Evolutionary conservation across 2,113 vertebrate species (phyloP).

Genomic region (Bombycilla garrulus): DNA sequence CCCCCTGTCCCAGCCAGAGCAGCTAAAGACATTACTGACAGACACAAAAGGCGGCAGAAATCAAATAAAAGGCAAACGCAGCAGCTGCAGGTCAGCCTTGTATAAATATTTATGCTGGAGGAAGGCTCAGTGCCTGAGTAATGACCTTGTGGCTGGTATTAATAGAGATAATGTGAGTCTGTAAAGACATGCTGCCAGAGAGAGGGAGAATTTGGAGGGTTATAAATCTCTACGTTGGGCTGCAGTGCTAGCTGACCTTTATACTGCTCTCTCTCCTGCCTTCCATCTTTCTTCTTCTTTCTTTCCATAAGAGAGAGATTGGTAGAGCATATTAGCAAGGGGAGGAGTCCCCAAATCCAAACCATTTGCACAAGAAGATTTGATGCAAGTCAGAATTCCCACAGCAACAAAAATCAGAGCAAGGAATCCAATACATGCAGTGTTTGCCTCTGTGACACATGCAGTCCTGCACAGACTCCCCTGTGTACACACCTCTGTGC

Average conservation of each 20-base stretch:
- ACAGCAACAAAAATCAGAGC: neutral
- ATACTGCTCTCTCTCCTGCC: conserved; percentile 28
- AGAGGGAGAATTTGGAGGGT: conserved; percentile 38
- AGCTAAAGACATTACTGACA: conserved; percentile 77
- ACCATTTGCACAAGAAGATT: neutral
- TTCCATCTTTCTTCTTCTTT: conserved; percentile 26
- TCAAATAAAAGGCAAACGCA: conserved; percentile 81
- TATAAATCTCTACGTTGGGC: conserved; percentile 68
- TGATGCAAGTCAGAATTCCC: neutral
- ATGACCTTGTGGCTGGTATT: conserved; percentile 83
- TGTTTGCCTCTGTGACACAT: neutral
- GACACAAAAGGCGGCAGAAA: conserved; percentile 83
- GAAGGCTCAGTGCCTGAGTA: conserved; percentile 79
- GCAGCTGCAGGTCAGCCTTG: conserved; percentile 78
- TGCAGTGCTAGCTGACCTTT: conserved; percentile 65
- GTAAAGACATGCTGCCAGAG: conserved; percentile 72
- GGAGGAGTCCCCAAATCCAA: neutral
- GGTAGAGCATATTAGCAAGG: neutral
- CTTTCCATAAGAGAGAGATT: neutral
- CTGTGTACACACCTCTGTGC: rapidly evolving
- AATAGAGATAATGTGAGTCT: conserved; percentile 81
- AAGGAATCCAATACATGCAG: rapidly evolving
- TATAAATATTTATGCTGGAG: conserved; percentile 85
- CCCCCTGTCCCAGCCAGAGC: conserved; percentile 65
- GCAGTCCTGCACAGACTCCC: neutral